phyloP scores from a whole-genome alignment of 2,888 invertebrate species.

The Phortica magna region DNA sequence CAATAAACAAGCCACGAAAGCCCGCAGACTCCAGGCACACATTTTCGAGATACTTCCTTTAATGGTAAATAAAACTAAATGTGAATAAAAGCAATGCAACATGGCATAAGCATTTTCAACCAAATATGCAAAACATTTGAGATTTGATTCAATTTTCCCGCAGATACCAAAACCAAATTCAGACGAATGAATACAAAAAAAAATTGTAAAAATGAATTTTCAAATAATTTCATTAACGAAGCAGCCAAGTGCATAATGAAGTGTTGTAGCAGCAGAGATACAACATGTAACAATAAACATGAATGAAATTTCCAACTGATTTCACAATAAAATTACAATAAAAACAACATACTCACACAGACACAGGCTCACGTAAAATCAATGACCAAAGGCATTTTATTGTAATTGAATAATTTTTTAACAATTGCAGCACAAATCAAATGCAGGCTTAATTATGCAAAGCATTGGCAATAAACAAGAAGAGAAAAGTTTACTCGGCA shows the following conservation, averaged over 20 bases:
- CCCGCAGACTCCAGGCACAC: too few species aligned
- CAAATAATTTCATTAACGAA: slow-evolving; percentile 12
- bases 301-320: slow-evolving; percentile 66
- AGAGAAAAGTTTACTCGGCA: neutral
- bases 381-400: slow-evolving; percentile 5
- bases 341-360: neutral
- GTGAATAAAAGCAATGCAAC: too few species aligned
- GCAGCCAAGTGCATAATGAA: neutral
- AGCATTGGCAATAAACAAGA: neutral
- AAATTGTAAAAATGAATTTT: neutral
- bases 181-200: neutral
- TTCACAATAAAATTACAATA: slow-evolving; percentile 60
- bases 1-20: too few species aligned
- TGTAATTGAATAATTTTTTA: slow-evolving; percentile 14
- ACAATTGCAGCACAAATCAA: slow-evolving; percentile 44
- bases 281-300: slow-evolving; percentile 42
- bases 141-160: neutral
- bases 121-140: neutral
- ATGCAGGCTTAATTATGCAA: slow-evolving; percentile 56
- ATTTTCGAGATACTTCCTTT: too few species aligned
- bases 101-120: too few species aligned
- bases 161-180: neutral
- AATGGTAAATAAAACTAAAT: too few species aligned
- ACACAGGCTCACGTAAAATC: neutral
- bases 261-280: neutral